phyloP scores from a whole-genome alignment of 2,113 vertebrate genomes.

The Caloenas nicobarica region DNA sequence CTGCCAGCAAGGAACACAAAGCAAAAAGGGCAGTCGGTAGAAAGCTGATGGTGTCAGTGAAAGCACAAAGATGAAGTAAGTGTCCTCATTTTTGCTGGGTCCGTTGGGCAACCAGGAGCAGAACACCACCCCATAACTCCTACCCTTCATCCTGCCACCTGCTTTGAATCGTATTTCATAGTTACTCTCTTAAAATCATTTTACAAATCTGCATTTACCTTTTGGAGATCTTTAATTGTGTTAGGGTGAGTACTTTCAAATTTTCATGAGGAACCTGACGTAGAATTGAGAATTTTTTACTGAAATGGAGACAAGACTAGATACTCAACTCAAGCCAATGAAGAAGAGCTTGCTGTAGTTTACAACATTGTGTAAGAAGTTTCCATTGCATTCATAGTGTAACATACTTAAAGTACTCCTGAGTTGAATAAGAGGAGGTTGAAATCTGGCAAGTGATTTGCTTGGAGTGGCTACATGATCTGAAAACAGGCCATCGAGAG shows the following conservation, averaged over 20 bases:
- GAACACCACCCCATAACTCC: not conserved
- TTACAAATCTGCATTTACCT: not conserved
- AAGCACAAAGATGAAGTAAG: not conserved
- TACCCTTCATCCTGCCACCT: not conserved
- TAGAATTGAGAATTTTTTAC: not conserved
- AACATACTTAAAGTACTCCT: not conserved
- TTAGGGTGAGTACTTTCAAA: not conserved
- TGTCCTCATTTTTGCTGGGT: accelerated
- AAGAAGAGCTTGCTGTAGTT: not conserved
- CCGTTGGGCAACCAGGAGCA: not conserved
- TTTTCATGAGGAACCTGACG: accelerated
- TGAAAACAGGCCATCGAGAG: not conserved
- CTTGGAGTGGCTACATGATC: not conserved
- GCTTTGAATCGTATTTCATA: not conserved
- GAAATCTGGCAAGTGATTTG: not conserved
- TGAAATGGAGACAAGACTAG: not conserved
- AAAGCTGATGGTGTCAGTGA: accelerated
- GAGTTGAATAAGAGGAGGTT: not conserved
- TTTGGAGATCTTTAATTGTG: not conserved
- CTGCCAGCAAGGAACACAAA: not conserved
- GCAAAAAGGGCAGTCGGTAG: not conserved
- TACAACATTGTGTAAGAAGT: not conserved
- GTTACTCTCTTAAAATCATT: not conserved
- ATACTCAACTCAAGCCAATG: not conserved
- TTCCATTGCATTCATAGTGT: not conserved